Evolutionary conservation across 2,888 invertebrate species (phyloP), one percentile per base, ranked within the genome.

Genomic region (Cheilosia scutellata): DNA sequence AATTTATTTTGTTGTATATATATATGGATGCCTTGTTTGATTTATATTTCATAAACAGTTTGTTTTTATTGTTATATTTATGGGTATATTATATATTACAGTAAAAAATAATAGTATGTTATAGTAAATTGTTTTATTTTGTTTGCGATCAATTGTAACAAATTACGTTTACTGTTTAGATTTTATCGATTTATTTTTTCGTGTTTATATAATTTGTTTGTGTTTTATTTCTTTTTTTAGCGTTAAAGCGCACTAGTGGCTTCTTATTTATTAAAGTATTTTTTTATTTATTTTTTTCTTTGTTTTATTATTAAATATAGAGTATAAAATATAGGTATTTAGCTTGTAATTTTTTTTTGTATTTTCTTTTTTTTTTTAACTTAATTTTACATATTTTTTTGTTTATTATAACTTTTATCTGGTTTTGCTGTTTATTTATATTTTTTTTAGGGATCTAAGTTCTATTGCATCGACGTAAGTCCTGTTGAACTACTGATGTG

Each of bases 401-500:
- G 40, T 68, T 79, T 63, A 66, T 58, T 88, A 83, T 88, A 88
- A 88, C 83, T 89, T 87, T 89, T 90, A 89, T 90, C 88, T 86
- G 89, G 87, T 87, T 80, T 87, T 87, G 87, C 87, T 89, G 87
- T 88, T 90, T 84, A 31, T 79, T 82, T n/a, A n/a, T n/a, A n/a
- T n/a, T 79, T 47, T 66, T 84, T 74, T 86, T 63, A 78, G 16
- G 49, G 70, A 63, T 70, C 49, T 77, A 60, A 63, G 80, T 91
- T 91, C 91, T 92, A 92, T 92, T 92, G 92, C 92, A 92, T 92
- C 89, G 92, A 92, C 88, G 92, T 90, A 87, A 92, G 90, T 88
- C 92, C 92, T 88, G 92, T 90, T 88, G 94, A 94, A 92, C 94
- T 94, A 91, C 94, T 93, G 89, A 94, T 94, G 89, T 94, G 94